Base-by-base conservation (phyloP, 2,113 vertebrate species). In the Saguinus imperator region DNA sequence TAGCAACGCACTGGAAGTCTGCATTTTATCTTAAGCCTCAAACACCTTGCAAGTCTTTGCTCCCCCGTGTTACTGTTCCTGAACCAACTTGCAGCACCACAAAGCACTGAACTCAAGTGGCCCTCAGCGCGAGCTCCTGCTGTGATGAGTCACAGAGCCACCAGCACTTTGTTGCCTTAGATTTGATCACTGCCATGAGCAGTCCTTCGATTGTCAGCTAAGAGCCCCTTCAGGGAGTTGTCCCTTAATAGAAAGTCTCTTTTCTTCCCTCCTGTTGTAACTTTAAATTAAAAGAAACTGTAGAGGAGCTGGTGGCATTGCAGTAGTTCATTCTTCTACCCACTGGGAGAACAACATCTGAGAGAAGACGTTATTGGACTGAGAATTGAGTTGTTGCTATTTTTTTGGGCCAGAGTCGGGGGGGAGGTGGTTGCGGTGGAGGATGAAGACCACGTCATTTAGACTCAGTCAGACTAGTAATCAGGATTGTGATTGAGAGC, bases 191-290 rank as follows among this genome's bases (percentile, higher is more conserved):
- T 98, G 98, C 96, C 97, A 97, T 97, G 97, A 98, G 97, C 98
- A 97, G 97, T 96, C 97, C 98, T 98, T 98, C 98, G 98, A 98
- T 98, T 98, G 98, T 98, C 97, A 89, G 97, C 97, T 98, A 98
- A 98, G 98, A 98, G 98, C 98, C 96, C 94, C 98, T 98, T 98
- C 98, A 98, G 97, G 96, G 97, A 98, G 97, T 97, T 98, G 98
- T 98, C 97, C 95, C 98, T 98, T 98, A 98, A 98, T 98, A 98
- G 97, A 98, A 97, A 98, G 79, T 97, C 90, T 98, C 95, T 96
- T 87, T 92, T 83, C 80, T 97, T 95, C 94, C 95, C 98, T 98
- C 95, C 98, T 96, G 91, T 98, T 98, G 96, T 98, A 98, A 98
- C 98, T 98, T 98, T 97, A 98, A 98, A 98, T 98, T 98, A 98